Evolutionary conservation across 2,888 invertebrate species (phyloP).

Genomic region (Macrosiphum euphorbiae): DNA sequence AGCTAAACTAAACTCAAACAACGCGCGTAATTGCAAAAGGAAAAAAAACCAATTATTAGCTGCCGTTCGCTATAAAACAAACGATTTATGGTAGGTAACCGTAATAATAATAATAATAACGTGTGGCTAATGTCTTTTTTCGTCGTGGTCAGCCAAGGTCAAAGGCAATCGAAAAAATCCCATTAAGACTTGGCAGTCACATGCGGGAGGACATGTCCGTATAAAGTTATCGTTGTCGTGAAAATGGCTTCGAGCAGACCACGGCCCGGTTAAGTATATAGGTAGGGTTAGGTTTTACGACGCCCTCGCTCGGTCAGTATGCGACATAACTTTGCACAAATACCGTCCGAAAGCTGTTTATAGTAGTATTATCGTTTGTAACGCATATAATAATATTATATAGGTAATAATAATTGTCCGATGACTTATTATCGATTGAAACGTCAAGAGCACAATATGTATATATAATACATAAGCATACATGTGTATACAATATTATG

Average conservation of each 20-base stretch:
- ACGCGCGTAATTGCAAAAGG: not conserved
- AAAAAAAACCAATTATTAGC: not conserved
- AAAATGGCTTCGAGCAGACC: not conserved
- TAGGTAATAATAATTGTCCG: not conserved
- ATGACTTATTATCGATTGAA: slow-evolving; percentile 15
- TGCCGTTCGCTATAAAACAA: not conserved
- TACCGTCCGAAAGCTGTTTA: not conserved
- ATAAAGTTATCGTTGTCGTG: not conserved
- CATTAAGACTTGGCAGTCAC: not conserved
- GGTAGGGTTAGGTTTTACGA: not conserved
- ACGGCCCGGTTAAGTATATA: not conserved
- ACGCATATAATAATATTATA: not conserved
- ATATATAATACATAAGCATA: not conserved
- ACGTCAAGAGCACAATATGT: not conserved
- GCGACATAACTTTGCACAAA: not conserved
- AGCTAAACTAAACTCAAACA: not conserved
- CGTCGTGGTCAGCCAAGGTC: not conserved
- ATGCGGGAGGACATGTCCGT: not conserved
- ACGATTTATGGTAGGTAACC: not conserved
- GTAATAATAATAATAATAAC: not conserved
- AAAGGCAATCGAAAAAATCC: not conserved
- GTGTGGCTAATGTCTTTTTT: not conserved
- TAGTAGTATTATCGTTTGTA: not conserved
- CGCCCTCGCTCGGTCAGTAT: not conserved
- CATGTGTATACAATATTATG: not conserved